A percentile compares a stretch with the other conserved stretches of the same genome.
These are phyloP conservation scores for Uropsilus gracilis DNA, from an alignment of 2,113 vertebrate species.

Conservation along the genomic window DNA sequence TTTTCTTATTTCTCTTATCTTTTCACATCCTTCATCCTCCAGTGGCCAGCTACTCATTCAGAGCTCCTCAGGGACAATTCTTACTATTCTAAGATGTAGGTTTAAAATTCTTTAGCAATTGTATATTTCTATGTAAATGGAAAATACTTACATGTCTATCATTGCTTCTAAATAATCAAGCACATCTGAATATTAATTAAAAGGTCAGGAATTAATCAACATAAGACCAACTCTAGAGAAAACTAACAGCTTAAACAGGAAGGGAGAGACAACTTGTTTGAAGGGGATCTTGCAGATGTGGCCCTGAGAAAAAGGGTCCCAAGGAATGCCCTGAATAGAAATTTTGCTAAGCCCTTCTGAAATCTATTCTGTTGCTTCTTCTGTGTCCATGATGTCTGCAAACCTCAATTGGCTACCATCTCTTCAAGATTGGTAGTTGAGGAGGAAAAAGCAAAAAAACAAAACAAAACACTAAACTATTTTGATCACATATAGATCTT, in stretches of 20 bases:
- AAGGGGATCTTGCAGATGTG: background rate
- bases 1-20: background rate
- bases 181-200: background rate
- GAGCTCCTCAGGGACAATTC: background rate
- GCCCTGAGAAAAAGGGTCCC: background rate
- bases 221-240: background rate
- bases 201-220: background rate
- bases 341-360: background rate
- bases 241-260: background rate
- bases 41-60: background rate
- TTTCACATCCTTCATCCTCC: background rate
- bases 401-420: background rate
- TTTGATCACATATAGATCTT: background rate
- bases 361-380: background rate
- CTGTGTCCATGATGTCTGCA: background rate
- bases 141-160: background rate
- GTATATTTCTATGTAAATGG: constrained; percentile 8
- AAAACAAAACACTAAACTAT: background rate
- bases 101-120: background rate
- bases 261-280: background rate
- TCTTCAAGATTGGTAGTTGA: background rate
- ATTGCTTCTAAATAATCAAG: background rate
- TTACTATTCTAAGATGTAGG: background rate
- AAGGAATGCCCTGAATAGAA: background rate
- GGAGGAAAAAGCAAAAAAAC: background rate